A percentile compares a stretch with the other conserved stretches of the same genome.
Conservation (phyloP, 2,888 invertebrate species). For the Tridacna crocea region DNA sequence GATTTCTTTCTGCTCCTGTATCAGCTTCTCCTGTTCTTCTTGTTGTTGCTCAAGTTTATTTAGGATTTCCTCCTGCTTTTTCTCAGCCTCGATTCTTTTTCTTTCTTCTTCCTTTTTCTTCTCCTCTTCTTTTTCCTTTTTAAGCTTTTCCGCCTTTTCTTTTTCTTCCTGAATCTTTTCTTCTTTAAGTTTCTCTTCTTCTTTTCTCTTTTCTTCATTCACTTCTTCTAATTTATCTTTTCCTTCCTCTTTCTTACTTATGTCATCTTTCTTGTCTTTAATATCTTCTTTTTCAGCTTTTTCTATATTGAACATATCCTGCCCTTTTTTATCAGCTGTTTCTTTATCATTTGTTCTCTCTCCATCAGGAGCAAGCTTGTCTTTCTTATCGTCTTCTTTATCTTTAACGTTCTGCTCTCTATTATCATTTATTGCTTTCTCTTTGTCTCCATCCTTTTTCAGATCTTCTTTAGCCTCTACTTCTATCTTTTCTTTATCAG, state of each 20-base stretch:
- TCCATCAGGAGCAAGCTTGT: background rate
- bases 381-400: slow-evolving; percentile 26
- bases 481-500: slow-evolving; percentile 3
- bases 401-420: slow-evolving; percentile 2
- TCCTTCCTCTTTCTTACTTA: slow-evolving; percentile 22
- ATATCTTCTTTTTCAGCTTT: slow-evolving; percentile 11
- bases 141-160: slow-evolving; percentile 25
- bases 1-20: slow-evolving; percentile 80
- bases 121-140: slow-evolving; percentile 34
- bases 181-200: slow-evolving; percentile 32
- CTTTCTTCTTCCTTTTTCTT: slow-evolving; percentile 54
- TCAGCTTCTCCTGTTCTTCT: slow-evolving; percentile 75
- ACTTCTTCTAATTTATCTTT: slow-evolving; percentile 18
- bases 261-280: slow-evolving; percentile 4
- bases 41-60: slow-evolving; percentile 77
- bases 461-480: slow-evolving; percentile 13
- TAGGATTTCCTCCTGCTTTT: slow-evolving; percentile 62
- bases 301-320: too few species aligned
- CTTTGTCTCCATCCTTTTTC: background rate
- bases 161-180: slow-evolving; percentile 23
- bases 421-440: slow-evolving; percentile 13
- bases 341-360: background rate
- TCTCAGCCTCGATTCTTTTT: slow-evolving; percentile 60
- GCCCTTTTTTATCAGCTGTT: background rate
- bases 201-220: slow-evolving; percentile 15